Evolutionary conservation across 2,888 invertebrate genomes (phyloP).

Genomic region (Rhagonycha lutea): DNA sequence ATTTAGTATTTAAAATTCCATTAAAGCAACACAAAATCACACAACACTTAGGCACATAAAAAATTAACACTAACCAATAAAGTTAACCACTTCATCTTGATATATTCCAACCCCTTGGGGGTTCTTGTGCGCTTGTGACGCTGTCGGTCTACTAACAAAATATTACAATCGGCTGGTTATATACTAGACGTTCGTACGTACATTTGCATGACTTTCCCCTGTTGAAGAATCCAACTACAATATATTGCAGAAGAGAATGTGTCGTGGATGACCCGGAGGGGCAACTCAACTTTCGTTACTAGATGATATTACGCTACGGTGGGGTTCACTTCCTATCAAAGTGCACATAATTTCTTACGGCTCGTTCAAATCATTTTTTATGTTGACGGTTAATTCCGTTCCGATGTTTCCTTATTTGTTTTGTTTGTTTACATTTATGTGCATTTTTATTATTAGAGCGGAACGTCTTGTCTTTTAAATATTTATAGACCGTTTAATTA

Average conservation of each 20-base stretch:
- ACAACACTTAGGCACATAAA: not conserved
- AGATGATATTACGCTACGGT: constrained; percentile 2
- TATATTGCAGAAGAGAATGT: constrained; percentile 16
- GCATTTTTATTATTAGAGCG: not conserved
- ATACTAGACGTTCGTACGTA: constrained; percentile 47
- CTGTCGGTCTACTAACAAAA: constrained; percentile 49
- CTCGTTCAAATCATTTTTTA: not conserved
- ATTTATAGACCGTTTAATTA: not conserved
- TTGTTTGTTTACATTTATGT: constrained; percentile 1
- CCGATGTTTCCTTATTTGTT: not conserved
- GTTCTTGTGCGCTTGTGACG: constrained; percentile 44
- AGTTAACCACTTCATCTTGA: constrained; percentile 54
- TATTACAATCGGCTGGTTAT: constrained; percentile 44
- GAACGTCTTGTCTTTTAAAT: not conserved
- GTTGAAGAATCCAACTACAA: constrained; percentile 17
- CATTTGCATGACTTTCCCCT: constrained; percentile 47
- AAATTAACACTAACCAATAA: constrained; percentile 53
- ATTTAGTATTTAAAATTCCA: not conserved
- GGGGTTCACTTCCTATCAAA: constrained; percentile 18
- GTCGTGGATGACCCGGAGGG: constrained; percentile 14
- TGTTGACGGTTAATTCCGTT: not conserved
- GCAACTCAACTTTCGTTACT: constrained; percentile 19
- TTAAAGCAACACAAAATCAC: constrained; percentile 4
- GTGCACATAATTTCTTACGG: not conserved
- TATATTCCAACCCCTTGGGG: constrained; percentile 40